Base-by-base conservation (phyloP, 2,797 vertebrate genomes). In the Onychomys arenicola region DNA sequence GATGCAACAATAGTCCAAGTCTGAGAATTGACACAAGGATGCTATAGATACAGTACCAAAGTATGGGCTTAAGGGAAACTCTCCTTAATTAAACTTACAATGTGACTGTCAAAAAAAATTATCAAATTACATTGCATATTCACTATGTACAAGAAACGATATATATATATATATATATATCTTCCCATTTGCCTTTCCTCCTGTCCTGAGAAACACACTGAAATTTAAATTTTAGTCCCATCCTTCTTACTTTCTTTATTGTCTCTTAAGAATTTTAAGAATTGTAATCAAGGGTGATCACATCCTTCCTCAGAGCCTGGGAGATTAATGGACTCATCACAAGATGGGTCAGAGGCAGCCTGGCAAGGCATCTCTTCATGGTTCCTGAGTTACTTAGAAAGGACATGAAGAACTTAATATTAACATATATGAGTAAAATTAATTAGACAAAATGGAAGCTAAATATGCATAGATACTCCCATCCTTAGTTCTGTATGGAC, bases 311-410 rank as follows among this genome's bases (percentile, higher is more conserved):
- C 67, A 67, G 82, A 76, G 95, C 94, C 96, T 93, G 86, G 23
- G 82, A 98, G 97, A 97, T 97, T 96, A 98, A 98, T 97, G 91
- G 97, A 97, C 94, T 76, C 78, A 73, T 97, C 61, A 52, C 3
- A 8, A 73, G 43, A 91, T 29, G 93, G 83, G 97, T 97, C 96
- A 97, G 89, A 82, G 85, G 75, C 61, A 96, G 78, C 91, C 93
- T 96, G 55, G 78, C 4, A 32, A 90, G 43, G 61, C 89, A 61
- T 55, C 19, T 94, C 6, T 3, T 2, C 90, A 89, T 1, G 0
- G 57, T 69, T 75, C 92, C 87, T 21, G 2, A 97, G 8, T 92
- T 95, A 93, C 81, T 97, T 77, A 93, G n/a, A 95, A 92, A 90
- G 69, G 67, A 40, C 97, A 29, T 43, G 32, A 93, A 93, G 90